Percentiles rank a stretch among this genome's conserved stretches.
Conservation (phyloP, 2,797 vertebrate species). For the Nyctalus aviator region DNA sequence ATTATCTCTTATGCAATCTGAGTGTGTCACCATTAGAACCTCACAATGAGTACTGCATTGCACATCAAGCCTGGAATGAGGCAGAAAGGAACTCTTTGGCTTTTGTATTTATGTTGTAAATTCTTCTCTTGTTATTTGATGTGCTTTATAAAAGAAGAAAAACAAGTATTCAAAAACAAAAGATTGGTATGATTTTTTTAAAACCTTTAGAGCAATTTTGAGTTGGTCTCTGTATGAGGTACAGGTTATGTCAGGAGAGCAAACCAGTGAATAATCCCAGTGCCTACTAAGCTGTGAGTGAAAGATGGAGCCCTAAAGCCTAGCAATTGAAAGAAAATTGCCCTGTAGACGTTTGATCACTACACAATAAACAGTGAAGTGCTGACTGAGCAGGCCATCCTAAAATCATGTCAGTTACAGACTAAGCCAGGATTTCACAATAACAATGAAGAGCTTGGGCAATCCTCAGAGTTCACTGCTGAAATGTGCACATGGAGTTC, state of each 20-base stretch:
- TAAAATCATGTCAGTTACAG: neutral
- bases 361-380: neutral
- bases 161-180: neutral
- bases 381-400: neutral
- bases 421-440: neutral
- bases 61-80: neutral
- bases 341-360: neutral
- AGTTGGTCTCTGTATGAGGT: neutral
- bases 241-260: neutral
- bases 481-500: neutral
- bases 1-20: neutral
- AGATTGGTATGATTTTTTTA: neutral
- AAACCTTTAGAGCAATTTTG: neutral
- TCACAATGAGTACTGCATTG: neutral
- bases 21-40: neutral
- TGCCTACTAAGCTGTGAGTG: neutral
- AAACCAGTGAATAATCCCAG: neutral
- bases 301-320: neutral
- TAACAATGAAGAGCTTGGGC: fast-evolving
- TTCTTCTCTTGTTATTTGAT: neutral
- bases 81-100: neutral
- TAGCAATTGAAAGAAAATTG: neutral
- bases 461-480: neutral
- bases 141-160: neutral
- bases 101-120: neutral